Conservation (phyloP, 2,888 invertebrate genomes). For the Ophion ventricosus region DNA sequence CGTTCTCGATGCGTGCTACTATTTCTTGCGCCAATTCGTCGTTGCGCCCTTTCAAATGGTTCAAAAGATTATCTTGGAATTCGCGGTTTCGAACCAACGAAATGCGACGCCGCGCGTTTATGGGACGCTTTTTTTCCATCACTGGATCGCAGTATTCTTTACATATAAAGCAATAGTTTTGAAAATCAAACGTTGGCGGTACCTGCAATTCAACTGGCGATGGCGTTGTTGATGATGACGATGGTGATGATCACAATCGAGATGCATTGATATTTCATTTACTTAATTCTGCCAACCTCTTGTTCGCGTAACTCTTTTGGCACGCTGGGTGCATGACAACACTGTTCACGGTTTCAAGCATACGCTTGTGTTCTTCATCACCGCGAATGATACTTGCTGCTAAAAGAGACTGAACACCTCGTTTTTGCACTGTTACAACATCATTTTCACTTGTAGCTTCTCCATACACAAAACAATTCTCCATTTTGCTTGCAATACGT, state of each 20-base stretch:
- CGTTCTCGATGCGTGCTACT: too few species aligned
- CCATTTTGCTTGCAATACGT: not conserved
- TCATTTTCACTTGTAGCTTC: not conserved
- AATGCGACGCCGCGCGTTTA: too few species aligned
- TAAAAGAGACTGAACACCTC: constrained; percentile 5
- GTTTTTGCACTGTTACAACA: constrained; percentile 1
- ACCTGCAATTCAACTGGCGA: not conserved
- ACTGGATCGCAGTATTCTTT: not conserved
- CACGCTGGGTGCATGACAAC: constrained; percentile 34
- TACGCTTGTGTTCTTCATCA: not conserved
- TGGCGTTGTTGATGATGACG: not conserved
- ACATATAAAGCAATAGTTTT: constrained; percentile 5
- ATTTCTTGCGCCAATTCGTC: too few species aligned
- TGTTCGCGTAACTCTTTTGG: not conserved
- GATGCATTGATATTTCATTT: not conserved
- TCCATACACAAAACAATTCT: constrained; percentile 9
- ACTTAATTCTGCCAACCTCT: not conserved
- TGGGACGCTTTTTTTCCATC: not conserved
- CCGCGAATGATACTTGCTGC: not conserved
- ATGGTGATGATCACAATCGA: too few species aligned
- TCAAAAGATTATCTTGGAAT: too few species aligned
- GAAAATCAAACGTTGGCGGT: not conserved
- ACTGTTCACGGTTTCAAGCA: not conserved
- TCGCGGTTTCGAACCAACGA: too few species aligned
- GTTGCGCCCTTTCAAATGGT: too few species aligned